A percentile compares a stretch with the other conserved stretches of the same genome.
phyloP scores from a whole-genome alignment of 1,140 invertebrate genomes.

The Polyergus mexicanus region DNA sequence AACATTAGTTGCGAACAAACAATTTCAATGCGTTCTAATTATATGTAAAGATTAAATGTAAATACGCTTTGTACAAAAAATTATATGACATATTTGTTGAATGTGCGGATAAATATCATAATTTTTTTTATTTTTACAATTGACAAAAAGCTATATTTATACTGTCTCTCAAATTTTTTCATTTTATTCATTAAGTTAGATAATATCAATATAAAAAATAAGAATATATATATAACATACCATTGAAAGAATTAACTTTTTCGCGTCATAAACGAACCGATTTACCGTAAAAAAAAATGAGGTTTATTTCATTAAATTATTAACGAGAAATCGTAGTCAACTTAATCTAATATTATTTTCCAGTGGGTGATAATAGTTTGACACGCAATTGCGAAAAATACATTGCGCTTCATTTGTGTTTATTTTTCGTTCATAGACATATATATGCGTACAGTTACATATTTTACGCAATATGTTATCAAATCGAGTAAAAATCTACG shows the following conservation, averaged over 20 bases:
- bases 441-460: not conserved
- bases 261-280: no score
- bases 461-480: not conserved
- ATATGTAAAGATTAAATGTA: not conserved
- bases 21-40: not conserved
- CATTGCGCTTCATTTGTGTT: not conserved
- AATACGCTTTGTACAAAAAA: not conserved
- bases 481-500: not conserved
- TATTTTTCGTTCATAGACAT: not conserved
- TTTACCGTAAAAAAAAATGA: not conserved
- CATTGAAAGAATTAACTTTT: no score
- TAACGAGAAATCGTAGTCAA: not conserved
- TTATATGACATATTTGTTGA: no score
- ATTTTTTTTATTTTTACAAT: not conserved
- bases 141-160: not conserved
- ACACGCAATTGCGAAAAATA: not conserved
- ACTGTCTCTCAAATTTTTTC: not conserved
- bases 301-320: no score
- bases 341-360: not conserved
- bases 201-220: not conserved
- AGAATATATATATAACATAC: not conserved
- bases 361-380: not conserved
- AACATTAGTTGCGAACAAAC: conserved; percentile 46
- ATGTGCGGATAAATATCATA: not conserved
- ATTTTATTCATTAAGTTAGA: not conserved